Conservation (phyloP, 2,113 vertebrate genomes). For the Hucho hucho region DNA sequence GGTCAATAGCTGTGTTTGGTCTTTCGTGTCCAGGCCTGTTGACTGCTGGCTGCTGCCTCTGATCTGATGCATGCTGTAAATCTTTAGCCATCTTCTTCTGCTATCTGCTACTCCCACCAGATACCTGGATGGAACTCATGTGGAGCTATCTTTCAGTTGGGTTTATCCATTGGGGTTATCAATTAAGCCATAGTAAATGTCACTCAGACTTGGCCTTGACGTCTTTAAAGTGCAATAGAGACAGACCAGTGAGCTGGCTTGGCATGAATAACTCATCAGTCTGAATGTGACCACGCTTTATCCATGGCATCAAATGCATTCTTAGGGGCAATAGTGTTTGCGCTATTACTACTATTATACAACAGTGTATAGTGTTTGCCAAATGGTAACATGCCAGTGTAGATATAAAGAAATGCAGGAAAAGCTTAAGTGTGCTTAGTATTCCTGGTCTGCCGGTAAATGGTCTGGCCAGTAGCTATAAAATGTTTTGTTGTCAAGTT, state of each 20-base stretch:
- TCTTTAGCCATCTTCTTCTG: slow-evolving; percentile 3
- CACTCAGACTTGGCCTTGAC: background rate
- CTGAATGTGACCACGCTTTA: background rate
- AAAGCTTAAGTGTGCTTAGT: too few relatives aligned
- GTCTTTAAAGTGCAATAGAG: background rate
- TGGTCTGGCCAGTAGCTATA: too few relatives aligned
- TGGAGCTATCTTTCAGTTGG: background rate
- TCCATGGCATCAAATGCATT: background rate
- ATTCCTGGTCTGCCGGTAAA: too few relatives aligned
- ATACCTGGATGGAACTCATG: too few relatives aligned
- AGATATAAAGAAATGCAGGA: too few relatives aligned
- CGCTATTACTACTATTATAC: too few relatives aligned
- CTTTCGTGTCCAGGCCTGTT: slow-evolving; percentile 33
- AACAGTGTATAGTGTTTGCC: background rate
- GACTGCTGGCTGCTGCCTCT: background rate
- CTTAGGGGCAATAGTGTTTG: background rate
- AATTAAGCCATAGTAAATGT: background rate
- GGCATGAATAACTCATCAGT: background rate
- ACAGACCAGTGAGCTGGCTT: background rate
- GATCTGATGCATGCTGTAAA: slow-evolving; percentile 17
- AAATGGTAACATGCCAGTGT: background rate
- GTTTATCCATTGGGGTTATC: background rate
- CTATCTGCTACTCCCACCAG: background rate
- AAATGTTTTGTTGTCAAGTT: too few relatives aligned
- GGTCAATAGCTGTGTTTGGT: slow-evolving; percentile 34